Evolutionary conservation across 2,888 invertebrate genomes (phyloP).

Genomic region (Calameuta idolon): DNA sequence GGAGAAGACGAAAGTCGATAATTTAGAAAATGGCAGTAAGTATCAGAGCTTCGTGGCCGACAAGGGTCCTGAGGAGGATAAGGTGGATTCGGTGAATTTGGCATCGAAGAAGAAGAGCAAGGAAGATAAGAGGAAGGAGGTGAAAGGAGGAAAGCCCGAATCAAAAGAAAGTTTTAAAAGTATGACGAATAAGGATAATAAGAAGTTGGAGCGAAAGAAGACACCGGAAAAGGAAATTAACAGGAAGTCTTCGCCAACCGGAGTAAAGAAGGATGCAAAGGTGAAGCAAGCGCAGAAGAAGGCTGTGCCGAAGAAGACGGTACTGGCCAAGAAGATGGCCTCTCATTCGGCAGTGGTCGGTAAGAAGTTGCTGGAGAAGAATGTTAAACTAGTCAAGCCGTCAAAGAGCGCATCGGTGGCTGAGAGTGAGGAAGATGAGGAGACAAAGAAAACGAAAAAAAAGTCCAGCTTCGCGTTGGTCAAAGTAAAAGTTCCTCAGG

Average conservation of each 20-base stretch:
- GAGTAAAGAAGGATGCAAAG: constrained; percentile 29
- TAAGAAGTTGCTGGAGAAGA: constrained; percentile 60
- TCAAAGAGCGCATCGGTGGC: constrained; percentile 20
- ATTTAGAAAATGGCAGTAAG: background rate
- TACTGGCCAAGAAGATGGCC: constrained; percentile 51
- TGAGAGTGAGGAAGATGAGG: constrained; percentile 38
- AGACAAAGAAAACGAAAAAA: constrained; percentile 49
- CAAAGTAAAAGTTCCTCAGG: constrained; percentile 49
- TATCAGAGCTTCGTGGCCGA: constrained; percentile 16
- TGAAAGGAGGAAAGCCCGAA: constrained; percentile 50
- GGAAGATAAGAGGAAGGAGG: constrained; percentile 58
- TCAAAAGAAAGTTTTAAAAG: constrained; percentile 50
- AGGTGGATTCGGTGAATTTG: constrained; percentile 30
- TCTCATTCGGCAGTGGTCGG: constrained; percentile 47
- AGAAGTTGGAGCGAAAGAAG: constrained; percentile 57
- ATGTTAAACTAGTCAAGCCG: constrained; percentile 59
- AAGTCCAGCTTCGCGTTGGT: constrained; percentile 37
- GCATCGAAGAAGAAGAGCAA: constrained; percentile 50
- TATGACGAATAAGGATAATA: constrained; percentile 49
- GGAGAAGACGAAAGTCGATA: constrained; percentile 41
- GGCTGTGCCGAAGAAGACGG: constrained; percentile 48
- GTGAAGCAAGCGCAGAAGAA: constrained; percentile 45
- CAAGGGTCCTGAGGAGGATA: constrained; percentile 32
- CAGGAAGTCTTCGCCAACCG: constrained; percentile 32
- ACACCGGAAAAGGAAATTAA: constrained; percentile 47